Evolutionary conservation across 2,113 vertebrate species (phyloP).

Genomic region (Bothrops jararaca): DNA sequence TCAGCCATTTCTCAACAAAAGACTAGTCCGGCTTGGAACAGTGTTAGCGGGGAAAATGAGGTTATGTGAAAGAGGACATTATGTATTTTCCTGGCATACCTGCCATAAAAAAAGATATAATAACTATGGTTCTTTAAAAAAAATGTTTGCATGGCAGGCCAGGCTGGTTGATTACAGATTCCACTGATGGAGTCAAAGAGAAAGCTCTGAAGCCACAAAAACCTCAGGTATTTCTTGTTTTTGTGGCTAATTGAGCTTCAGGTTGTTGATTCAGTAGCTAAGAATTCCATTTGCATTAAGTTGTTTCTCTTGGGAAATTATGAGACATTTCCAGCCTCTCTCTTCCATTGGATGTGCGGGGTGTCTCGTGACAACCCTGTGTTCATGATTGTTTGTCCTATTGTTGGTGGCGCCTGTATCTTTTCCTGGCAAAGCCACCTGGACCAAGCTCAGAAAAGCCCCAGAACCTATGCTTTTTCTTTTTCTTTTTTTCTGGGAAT

Average conservation of each 20-base stretch:
- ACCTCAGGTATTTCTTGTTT: neutral
- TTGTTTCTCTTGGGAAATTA: neutral
- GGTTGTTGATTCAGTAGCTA: neutral
- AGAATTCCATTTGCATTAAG: neutral
- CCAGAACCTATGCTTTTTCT: neutral
- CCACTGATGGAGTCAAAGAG: neutral
- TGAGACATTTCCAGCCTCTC: neutral
- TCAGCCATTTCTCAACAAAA: neutral
- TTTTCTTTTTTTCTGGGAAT: no score
- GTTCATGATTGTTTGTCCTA: neutral
- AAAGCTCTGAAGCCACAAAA: neutral
- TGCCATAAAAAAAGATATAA: neutral
- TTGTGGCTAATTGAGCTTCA: neutral
- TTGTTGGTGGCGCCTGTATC: neutral
- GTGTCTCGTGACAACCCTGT: neutral
- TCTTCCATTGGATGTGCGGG: fast-evolving
- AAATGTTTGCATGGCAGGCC: slow-evolving; percentile 52
- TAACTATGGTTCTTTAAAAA: neutral
- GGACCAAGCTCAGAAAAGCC: neutral
- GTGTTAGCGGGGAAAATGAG: neutral
- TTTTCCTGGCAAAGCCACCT: slow-evolving; percentile 27
- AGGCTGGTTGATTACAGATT: slow-evolving; percentile 45
- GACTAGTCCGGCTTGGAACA: neutral
- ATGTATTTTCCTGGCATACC: neutral
- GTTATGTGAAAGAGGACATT: neutral